phyloP scores from a whole-genome alignment of 2,888 invertebrate species.

The Nasonovia ribisnigri region DNA sequence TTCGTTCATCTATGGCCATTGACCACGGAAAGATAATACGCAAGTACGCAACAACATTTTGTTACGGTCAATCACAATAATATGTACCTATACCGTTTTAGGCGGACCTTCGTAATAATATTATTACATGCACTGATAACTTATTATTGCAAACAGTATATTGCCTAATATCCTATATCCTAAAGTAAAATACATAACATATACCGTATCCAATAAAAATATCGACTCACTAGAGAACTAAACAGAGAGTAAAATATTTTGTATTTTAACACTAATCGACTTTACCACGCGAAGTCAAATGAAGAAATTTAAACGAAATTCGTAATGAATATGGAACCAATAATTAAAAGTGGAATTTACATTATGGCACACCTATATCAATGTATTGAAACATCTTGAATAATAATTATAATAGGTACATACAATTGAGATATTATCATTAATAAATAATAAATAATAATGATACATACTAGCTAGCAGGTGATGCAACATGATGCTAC shows the following conservation, averaged over 20 bases:
- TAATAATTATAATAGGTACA: no score
- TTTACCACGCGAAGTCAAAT: background rate
- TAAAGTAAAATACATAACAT: background rate
- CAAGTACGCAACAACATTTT: background rate
- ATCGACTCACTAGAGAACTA: background rate
- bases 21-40: background rate
- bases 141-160: background rate
- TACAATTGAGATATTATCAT: no score
- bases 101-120: background rate
- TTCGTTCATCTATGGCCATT: background rate
- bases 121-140: constrained; percentile 2
- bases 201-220: background rate
- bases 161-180: background rate
- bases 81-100: background rate
- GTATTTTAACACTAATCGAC: background rate
- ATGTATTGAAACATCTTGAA: no score
- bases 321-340: background rate
- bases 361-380: background rate
- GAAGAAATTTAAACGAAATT: background rate
- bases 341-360: background rate
- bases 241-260: background rate
- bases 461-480: no score
- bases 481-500: no score
- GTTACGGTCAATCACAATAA: background rate
- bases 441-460: no score